Conservation (phyloP, 2,113 vertebrate genomes). For the Mystacornis crossleyi region DNA sequence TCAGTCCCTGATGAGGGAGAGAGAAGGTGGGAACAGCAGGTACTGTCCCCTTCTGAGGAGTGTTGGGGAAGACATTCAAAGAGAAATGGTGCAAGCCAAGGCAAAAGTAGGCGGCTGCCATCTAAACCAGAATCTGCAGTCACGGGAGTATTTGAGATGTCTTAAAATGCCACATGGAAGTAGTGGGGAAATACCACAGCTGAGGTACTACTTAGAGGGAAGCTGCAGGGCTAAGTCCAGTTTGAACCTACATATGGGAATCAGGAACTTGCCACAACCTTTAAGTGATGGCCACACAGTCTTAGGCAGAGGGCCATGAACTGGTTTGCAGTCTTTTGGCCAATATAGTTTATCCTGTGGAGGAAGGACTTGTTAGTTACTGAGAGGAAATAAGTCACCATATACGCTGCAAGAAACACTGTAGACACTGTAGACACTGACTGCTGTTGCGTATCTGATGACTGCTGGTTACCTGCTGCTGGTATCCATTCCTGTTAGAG, state of each 20-base stretch:
- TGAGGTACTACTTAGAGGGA: not conserved
- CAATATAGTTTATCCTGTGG: not conserved
- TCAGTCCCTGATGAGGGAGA: not conserved
- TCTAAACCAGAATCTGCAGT: not conserved
- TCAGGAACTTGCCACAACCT: not conserved
- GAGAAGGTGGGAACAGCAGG: not conserved
- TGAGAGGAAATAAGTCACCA: not conserved
- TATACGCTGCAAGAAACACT: not conserved
- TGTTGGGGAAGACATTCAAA: not conserved
- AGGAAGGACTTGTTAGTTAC: not conserved
- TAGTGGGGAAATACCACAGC: not conserved
- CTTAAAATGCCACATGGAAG: not conserved
- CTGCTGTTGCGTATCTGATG: not conserved
- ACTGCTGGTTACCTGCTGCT: not conserved
- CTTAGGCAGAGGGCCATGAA: not conserved
- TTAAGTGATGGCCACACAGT: not conserved
- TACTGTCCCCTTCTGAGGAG: not conserved
- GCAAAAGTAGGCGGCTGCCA: not conserved
- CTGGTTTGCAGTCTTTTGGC: not conserved
- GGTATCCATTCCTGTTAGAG: not conserved
- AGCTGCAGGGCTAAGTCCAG: not conserved
- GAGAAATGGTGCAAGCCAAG: not conserved
- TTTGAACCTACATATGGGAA: not conserved
- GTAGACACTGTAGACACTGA: not conserved
- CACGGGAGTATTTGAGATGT: not conserved